Conservation (phyloP, 1,140 invertebrate genomes). For the Drosophila fuyamai region DNA sequence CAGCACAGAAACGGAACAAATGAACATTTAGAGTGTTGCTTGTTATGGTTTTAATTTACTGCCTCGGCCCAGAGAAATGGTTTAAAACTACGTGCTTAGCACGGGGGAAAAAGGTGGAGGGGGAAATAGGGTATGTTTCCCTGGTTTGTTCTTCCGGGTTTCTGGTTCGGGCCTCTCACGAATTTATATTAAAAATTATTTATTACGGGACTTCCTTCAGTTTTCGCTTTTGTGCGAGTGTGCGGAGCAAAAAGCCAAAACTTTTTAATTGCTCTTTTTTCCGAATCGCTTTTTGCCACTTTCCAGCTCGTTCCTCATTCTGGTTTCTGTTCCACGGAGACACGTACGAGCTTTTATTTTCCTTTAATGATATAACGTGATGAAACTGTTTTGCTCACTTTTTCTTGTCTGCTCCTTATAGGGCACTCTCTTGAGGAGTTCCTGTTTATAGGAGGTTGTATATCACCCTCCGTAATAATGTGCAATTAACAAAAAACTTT, state of each 20-base stretch:
- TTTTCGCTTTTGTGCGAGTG: constrained; percentile 22
- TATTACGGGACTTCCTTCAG: constrained; percentile 57
- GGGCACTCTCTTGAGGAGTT: constrained; percentile 14
- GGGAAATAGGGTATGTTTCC: constrained; percentile 11
- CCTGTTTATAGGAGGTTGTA: constrained; percentile 15
- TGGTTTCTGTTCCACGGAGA: constrained; percentile 48
- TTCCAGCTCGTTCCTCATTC: constrained; percentile 34
- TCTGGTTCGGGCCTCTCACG: constrained; percentile 57
- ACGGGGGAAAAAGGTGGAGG: not conserved
- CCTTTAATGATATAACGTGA: constrained; percentile 75
- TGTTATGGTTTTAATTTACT: constrained; percentile 76
- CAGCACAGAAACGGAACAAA: constrained; percentile 37
- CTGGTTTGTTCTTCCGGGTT: constrained; percentile 23
- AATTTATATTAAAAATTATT: constrained; percentile 81
- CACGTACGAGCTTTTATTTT: constrained; percentile 75
- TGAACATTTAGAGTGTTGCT: constrained; percentile 59
- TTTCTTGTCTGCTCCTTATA: constrained; percentile 1
- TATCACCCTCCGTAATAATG: constrained; percentile 38
- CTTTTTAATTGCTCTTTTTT: constrained; percentile 71
- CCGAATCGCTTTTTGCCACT: constrained; percentile 61
- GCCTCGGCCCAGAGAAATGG: constrained; percentile 43
- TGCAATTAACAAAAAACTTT: constrained; percentile 49
- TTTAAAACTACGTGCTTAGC: constrained; percentile 59
- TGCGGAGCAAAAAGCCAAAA: constrained; percentile 56
- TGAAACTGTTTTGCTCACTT: constrained; percentile 41